Base-by-base conservation (phyloP, 2,888 invertebrate species). In the Cecidostiba fungosa region DNA sequence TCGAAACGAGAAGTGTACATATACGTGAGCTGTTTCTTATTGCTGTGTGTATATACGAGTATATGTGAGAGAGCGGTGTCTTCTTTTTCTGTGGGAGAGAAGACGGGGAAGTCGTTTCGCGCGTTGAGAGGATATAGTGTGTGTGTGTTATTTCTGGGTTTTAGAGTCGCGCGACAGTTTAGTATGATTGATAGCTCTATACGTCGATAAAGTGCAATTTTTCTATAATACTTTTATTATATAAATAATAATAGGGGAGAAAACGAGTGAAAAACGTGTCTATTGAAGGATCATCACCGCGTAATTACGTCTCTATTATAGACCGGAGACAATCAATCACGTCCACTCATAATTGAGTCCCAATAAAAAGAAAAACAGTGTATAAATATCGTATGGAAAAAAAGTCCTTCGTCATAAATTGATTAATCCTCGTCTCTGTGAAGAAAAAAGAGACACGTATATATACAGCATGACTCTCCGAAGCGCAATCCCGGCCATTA, bases 1-100 rank as follows among this genome's bases (percentile, higher is more conserved):
- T 85, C 36, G 81, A n/a, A 81, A 80, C 23, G 43, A 59, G 77
- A 47, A 23, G 47, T 16, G 76, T 29, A 69, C 59, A 3, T 19
- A 50, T 72, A 66, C 79, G 62, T 50, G 43, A 69, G 59, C 10
- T 54, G 50, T 6, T 32, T 16, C n/a, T 16, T 5, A 6, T 32
- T 62, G 62, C 6, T 5, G 12, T 62, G 43, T 23, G 0, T 1
- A 66, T 14, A 14, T 1, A 23, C 3, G 3, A 1, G 54, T 1
- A 16, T 0, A 16, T 16, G 10, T 14, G n/a, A 1, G 54, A 19
- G 50, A 19, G 19, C 6, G 0, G 29, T 3, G 66, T 66, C 59
- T 66, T 66, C 66, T 29, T 66, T 29, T 29, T 29, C 66, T 66
- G n/a, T 29, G 23, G 23, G 54, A n/a, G 54, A 50, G 50, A 5